These are phyloP conservation scores for Sebastes schlegelii DNA, from an alignment of 2,113 vertebrate genomes.

Conservation along the genomic window DNA sequence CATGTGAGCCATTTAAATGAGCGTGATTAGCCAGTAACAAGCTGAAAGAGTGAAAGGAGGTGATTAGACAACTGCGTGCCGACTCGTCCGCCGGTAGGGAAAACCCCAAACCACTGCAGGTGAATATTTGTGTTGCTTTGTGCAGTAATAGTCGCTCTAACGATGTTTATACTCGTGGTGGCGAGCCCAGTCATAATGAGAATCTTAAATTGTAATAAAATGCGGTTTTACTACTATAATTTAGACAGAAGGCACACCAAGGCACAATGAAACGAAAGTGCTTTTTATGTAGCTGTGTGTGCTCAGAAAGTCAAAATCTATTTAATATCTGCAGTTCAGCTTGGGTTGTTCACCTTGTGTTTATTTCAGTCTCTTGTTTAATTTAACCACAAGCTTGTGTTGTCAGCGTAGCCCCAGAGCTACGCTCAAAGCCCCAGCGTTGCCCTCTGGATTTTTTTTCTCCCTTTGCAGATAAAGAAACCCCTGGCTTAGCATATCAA, in stretches of 20 bases:
- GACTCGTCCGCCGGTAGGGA: conserved; percentile 68
- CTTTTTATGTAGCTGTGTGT: conserved; percentile 36
- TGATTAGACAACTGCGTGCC: conserved; percentile 69
- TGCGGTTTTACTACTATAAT: conserved; percentile 45
- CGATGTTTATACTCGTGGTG: conserved; percentile 53
- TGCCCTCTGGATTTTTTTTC: conserved; percentile 63
- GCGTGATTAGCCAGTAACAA: conserved; percentile 76
- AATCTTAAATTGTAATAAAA: conserved; percentile 63
- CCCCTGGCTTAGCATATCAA: conserved; percentile 53
- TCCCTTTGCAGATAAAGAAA: conserved; percentile 56
- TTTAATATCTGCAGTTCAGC: conserved; percentile 50
- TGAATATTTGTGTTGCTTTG: conserved; percentile 64
- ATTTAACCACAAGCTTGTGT: conserved; percentile 62
- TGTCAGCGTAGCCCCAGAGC: conserved; percentile 63
- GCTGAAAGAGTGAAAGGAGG: conserved; percentile 73
- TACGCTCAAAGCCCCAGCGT: conserved; percentile 58
- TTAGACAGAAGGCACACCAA: conserved; percentile 29
- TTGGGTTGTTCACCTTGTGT: conserved; percentile 60
- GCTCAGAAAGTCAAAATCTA: conserved; percentile 45
- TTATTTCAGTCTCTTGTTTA: conserved; percentile 74
- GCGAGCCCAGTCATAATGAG: conserved; percentile 48
- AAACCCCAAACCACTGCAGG: conserved; percentile 61
- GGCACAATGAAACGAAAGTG: conserved; percentile 38
- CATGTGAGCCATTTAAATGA: conserved; percentile 78
- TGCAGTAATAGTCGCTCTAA: conserved; percentile 49